Evolutionary conservation across 2,113 vertebrate species (phyloP).

Genomic region (Cairina moschata): DNA sequence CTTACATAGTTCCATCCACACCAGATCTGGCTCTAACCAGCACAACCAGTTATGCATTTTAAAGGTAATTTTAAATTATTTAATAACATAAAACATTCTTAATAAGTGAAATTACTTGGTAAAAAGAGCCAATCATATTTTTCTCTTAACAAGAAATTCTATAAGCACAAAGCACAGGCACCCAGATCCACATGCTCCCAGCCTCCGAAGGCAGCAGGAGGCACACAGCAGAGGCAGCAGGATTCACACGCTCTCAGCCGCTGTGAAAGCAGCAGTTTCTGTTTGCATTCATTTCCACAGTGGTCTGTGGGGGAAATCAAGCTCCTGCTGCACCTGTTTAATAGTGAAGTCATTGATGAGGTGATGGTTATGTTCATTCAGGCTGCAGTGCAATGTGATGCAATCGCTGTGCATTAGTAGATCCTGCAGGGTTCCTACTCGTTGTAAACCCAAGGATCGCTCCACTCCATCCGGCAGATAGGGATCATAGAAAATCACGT

Average conservation of each 20-base stretch:
- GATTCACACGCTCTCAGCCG: conserved; percentile 65
- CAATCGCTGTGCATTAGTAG: conserved; percentile 93
- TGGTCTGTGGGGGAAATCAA: conserved; percentile 57
- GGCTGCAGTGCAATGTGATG: conserved; percentile 90
- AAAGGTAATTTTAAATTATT: not conserved
- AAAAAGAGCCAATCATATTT: not conserved
- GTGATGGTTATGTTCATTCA: conserved; percentile 94
- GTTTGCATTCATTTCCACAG: conserved; percentile 64
- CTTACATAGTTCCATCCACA: not conserved
- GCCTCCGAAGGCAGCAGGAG: conserved; percentile 53
- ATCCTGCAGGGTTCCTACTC: conserved; percentile 90
- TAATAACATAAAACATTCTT: not conserved
- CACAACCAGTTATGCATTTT: not conserved
- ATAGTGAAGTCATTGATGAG: conserved; percentile 95
- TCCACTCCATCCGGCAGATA: conserved; percentile 91
- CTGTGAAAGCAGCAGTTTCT: conserved; percentile 62
- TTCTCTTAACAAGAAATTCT: not conserved
- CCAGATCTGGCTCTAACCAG: not conserved
- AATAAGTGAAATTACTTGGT: not conserved
- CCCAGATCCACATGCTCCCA: conserved; percentile 36
- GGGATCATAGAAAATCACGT: conserved; percentile 91
- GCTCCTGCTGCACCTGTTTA: conserved; percentile 86
- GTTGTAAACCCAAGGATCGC: conserved; percentile 88
- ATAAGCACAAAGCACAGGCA: conserved; percentile 60
- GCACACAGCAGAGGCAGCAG: conserved; percentile 61